phyloP scores from a whole-genome alignment of 2,113 vertebrate species.

The Neofelis nebulosa region DNA sequence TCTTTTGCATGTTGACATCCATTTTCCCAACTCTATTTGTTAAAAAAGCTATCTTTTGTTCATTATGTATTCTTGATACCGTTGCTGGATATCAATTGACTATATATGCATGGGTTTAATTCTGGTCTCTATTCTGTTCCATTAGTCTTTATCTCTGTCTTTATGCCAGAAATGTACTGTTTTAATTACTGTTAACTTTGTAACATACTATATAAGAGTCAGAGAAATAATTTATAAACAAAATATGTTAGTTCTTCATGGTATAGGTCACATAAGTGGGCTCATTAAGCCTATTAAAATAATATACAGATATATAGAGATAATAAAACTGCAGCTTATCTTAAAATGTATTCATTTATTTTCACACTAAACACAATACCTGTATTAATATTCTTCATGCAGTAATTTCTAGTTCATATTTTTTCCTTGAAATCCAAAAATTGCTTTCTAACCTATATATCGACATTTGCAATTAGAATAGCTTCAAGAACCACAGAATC shows the following conservation, averaged over 20 bases:
- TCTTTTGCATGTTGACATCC: too few species aligned
- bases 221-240: neutral
- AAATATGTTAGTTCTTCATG: neutral
- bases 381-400: neutral
- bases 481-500: neutral
- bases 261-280: neutral
- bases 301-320: neutral
- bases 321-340: neutral
- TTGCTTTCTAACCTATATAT: neutral
- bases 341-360: neutral
- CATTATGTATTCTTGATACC: too few species aligned
- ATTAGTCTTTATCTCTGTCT: neutral
- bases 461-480: neutral
- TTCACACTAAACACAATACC: neutral
- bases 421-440: neutral
- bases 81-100: neutral
- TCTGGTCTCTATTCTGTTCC: neutral
- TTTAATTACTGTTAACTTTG: neutral
- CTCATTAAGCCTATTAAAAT: neutral
- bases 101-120: neutral
- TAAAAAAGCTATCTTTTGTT: too few species aligned
- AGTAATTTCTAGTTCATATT: neutral
- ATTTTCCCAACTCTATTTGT: too few species aligned
- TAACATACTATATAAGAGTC: neutral
- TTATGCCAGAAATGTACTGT: neutral